Evolutionary conservation across 2,888 invertebrate species (phyloP).

Genomic region (Ernsta delagoae): DNA sequence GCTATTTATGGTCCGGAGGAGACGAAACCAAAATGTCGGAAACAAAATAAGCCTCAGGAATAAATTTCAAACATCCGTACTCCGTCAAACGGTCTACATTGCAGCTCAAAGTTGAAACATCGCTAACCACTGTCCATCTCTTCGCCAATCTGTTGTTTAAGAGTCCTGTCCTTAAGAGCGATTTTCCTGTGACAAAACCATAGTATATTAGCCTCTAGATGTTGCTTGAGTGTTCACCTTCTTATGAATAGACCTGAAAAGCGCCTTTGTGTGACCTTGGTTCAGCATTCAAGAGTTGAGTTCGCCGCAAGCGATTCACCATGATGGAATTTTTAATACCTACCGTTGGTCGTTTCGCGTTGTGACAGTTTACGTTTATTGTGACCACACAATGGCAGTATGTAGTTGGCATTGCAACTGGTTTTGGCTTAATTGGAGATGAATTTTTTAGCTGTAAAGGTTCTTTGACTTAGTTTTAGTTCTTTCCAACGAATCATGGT

Average conservation of each 20-base stretch:
- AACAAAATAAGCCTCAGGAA: conserved; percentile 35
- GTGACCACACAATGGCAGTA: conserved; percentile 50
- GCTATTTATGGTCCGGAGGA: conserved; percentile 33
- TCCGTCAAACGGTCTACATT: conserved; percentile 35
- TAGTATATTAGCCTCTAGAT: conserved; percentile 9
- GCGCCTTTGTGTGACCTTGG: conserved; percentile 66
- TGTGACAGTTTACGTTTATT: conserved; percentile 68
- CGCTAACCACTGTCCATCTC: background rate
- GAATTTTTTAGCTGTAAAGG: conserved; percentile 56
- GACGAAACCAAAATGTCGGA: conserved; percentile 34
- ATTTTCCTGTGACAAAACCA: conserved; percentile 6
- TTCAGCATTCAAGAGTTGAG: conserved; percentile 43
- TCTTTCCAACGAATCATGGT: too few species aligned
- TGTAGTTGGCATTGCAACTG: conserved; percentile 29
- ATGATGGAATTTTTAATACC: conserved; percentile 80
- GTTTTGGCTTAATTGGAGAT: conserved; percentile 56
- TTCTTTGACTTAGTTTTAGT: background rate
- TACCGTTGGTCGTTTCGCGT: conserved; percentile 58
- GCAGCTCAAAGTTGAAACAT: conserved; percentile 9
- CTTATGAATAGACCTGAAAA: conserved; percentile 58
- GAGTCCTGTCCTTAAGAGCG: background rate
- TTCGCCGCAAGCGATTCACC: conserved; percentile 58
- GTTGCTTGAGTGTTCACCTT: conserved; percentile 40
- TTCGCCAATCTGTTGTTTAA: conserved; percentile 26
- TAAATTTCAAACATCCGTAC: conserved; percentile 33